A percentile compares a stretch with the other conserved stretches of the same genome.
Evolutionary conservation across 2,888 invertebrate genomes (phyloP).

Genomic region (Cataglyphis livida): DNA sequence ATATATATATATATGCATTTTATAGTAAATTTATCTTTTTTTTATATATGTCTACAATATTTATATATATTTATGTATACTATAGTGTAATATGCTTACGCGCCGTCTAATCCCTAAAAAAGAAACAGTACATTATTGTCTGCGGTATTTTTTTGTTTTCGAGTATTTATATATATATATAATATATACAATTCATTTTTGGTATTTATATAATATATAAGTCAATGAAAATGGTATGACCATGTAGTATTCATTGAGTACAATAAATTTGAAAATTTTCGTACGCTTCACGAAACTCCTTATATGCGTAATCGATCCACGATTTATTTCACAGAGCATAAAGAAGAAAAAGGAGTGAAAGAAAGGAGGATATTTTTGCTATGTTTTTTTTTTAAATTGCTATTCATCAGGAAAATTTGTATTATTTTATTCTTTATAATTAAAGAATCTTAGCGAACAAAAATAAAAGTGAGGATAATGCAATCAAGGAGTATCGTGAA

Average conservation of each 20-base stretch:
- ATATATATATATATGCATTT: slow-evolving; percentile 70
- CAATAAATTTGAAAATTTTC: slow-evolving; percentile 62
- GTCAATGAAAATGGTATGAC: slow-evolving; percentile 83
- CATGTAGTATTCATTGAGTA: slow-evolving; percentile 75
- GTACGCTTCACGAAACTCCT: slow-evolving; percentile 56
- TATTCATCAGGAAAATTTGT: neutral
- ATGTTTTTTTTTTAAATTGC: neutral
- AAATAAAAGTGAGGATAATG: neutral
- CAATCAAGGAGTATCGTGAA: slow-evolving; percentile 66
- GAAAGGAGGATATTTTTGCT: neutral
- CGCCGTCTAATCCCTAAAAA: slow-evolving; percentile 78
- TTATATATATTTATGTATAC: slow-evolving; percentile 66
- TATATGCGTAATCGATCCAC: slow-evolving; percentile 40
- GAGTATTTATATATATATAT: slow-evolving; percentile 66
- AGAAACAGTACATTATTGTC: slow-evolving; percentile 85
- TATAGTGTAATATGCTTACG: slow-evolving; percentile 75
- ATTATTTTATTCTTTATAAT: neutral
- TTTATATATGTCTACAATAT: slow-evolving; percentile 68
- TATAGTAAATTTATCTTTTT: slow-evolving; percentile 73
- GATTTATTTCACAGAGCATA: slow-evolving; percentile 1
- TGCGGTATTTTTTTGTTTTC: slow-evolving; percentile 77
- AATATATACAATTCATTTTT: slow-evolving; percentile 69
- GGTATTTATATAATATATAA: slow-evolving; percentile 76
- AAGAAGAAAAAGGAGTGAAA: neutral
- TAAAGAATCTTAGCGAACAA: neutral